These are phyloP conservation scores for Perithous albicinctus DNA, from an alignment of 2,888 invertebrate species.

Conservation along the genomic window DNA sequence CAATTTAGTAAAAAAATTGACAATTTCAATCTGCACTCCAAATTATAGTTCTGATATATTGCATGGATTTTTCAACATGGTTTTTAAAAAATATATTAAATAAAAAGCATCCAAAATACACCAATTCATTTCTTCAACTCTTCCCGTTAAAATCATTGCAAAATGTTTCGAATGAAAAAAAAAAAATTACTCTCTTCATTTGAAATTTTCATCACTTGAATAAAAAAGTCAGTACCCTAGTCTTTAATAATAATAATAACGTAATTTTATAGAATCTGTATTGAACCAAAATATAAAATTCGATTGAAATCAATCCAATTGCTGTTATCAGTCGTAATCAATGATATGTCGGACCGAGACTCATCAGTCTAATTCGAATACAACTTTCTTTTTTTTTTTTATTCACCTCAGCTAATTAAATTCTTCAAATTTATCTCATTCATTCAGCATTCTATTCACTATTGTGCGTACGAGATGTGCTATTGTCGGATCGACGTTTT, in stretches of 20 bases:
- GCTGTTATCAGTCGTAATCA: conserved; percentile 41
- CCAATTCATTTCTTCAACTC: too few species aligned
- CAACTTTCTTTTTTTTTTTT: conserved; percentile 74
- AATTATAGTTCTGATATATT: too few species aligned
- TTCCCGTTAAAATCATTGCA: too few species aligned
- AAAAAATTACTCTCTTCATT: too few species aligned
- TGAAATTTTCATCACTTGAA: too few species aligned
- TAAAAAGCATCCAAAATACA: too few species aligned
- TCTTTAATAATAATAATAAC: neutral
- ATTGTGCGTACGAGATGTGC: conserved; percentile 50
- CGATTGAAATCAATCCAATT: conserved; percentile 57
- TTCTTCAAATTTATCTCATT: conserved; percentile 23
- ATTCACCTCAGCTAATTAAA: conserved; percentile 21
- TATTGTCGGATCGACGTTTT: conserved; percentile 62
- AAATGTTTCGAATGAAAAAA: too few species aligned
- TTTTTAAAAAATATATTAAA: too few species aligned
- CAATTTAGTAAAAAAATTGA: too few species aligned
- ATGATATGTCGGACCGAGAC: conserved; percentile 40
- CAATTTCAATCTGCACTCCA: too few species aligned
- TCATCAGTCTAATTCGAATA: conserved; percentile 72
- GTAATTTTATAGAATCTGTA: neutral
- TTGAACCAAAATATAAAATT: neutral
- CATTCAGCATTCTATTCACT: conserved; percentile 23
- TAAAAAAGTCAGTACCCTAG: neutral
- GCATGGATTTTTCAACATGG: too few species aligned